Conservation (phyloP, 2,113 vertebrate genomes). For the Cricetomys ansorgei region DNA sequence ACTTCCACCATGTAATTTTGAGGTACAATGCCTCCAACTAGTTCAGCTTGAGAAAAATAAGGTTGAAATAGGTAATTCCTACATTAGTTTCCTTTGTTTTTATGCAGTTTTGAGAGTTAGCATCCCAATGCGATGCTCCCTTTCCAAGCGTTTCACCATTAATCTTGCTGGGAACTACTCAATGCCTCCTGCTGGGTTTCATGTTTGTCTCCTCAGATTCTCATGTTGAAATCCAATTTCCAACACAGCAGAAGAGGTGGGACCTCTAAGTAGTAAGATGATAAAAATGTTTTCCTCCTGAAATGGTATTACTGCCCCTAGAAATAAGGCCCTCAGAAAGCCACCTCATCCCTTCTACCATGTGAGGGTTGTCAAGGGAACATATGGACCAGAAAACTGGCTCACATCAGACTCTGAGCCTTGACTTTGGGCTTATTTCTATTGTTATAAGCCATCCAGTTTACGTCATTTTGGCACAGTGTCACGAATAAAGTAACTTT, state of each 20-base stretch:
- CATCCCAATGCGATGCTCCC: neutral
- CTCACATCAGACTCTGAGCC: neutral
- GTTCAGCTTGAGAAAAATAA: slow-evolving; percentile 21
- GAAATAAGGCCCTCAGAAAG: neutral
- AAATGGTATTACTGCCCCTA: neutral
- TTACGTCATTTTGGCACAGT: neutral
- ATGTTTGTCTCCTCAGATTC: neutral
- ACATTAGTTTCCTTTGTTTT: neutral
- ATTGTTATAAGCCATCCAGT: neutral
- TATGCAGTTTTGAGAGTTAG: slow-evolving; percentile 4
- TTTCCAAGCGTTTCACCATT: neutral
- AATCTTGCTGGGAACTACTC: neutral
- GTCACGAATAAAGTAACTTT: neutral
- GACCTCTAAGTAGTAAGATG: neutral
- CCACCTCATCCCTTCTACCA: neutral
- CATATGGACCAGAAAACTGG: neutral
- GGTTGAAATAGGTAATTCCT: neutral
- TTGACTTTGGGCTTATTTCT: neutral
- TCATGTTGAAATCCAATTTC: neutral
- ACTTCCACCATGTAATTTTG: neutral
- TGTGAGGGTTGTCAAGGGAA: neutral
- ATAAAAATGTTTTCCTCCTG: neutral
- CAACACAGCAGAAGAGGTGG: neutral
- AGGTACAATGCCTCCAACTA: neutral
- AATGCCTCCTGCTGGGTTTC: neutral